These are phyloP conservation scores for Xiphophorus maculatus DNA, from an alignment of 2,113 vertebrate species.

Conservation along the genomic window DNA sequence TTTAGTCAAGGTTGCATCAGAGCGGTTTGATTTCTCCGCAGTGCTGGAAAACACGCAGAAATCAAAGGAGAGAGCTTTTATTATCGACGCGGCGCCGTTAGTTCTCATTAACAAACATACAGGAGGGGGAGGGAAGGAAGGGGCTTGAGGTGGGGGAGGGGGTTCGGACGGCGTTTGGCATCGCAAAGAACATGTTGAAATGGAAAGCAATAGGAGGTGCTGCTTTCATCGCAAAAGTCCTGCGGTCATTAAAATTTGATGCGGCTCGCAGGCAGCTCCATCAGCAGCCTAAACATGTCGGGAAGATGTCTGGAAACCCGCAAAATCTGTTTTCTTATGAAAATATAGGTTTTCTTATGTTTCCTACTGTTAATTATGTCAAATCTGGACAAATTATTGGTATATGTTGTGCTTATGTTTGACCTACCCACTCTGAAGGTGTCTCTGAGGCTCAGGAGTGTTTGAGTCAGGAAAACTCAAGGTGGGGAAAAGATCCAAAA, in stretches of 20 bases:
- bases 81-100: conserved; percentile 22
- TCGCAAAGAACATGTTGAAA: conserved; percentile 1
- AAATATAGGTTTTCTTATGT: background rate
- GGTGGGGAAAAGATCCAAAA: background rate
- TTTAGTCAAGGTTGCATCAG: conserved; percentile 65
- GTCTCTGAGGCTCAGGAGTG: background rate
- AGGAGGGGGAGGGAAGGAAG: background rate
- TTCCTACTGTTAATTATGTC: background rate
- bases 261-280: background rate
- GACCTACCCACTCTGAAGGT: background rate
- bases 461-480: background rate
- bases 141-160: background rate
- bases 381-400: background rate
- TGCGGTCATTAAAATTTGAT: background rate
- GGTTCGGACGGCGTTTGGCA: background rate
- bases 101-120: conserved; percentile 10
- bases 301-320: background rate
- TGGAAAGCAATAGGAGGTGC: background rate
- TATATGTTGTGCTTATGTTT: background rate
- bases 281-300: background rate
- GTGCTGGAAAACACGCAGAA: conserved; percentile 24
- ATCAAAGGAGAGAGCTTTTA: conserved; percentile 38
- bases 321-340: background rate
- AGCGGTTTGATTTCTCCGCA: conserved; percentile 51
- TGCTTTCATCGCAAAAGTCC: conserved; percentile 4